Conservation (phyloP, 2,113 vertebrate genomes). For the Proterorhinus semilunaris region DNA sequence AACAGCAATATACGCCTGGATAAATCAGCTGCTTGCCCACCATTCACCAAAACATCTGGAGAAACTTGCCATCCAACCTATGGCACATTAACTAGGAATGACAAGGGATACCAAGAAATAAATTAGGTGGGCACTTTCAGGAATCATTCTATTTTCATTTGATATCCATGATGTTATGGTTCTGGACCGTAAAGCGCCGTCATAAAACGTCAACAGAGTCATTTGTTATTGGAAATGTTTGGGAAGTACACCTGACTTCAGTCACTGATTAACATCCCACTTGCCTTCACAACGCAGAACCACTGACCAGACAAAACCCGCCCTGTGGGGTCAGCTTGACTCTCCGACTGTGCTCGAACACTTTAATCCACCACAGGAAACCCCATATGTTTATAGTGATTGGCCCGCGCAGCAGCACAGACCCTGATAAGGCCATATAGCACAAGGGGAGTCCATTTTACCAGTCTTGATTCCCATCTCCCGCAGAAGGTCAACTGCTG, state of each 20-base stretch:
- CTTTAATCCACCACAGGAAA: conserved; percentile 14
- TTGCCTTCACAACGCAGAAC: neutral
- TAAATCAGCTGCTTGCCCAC: too few relatives aligned
- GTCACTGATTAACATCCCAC: neutral
- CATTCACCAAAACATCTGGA: too few relatives aligned
- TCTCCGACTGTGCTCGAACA: neutral
- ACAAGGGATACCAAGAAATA: too few relatives aligned
- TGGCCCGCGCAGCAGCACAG: neutral
- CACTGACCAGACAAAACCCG: neutral
- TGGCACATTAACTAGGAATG: too few relatives aligned
- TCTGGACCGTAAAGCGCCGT: too few relatives aligned
- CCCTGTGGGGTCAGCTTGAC: too few relatives aligned
- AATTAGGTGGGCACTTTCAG: too few relatives aligned
- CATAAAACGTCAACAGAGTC: too few relatives aligned
- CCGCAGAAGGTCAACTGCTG: conserved; percentile 60
- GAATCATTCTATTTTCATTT: too few relatives aligned
- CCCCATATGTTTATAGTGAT: conserved; percentile 24
- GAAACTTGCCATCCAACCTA: too few relatives aligned
- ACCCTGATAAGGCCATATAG: conserved; percentile 14
- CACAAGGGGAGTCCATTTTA: conserved; percentile 34
- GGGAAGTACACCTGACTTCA: neutral
- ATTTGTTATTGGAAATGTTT: neutral
- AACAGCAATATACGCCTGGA: too few relatives aligned
- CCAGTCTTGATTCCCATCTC: conserved; percentile 50
- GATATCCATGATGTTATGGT: too few relatives aligned